A percentile compares a stretch with the other conserved stretches of the same genome.
Evolutionary conservation across 1,140 invertebrate genomes (phyloP).

Genomic region (Aphidius gifuensis): DNA sequence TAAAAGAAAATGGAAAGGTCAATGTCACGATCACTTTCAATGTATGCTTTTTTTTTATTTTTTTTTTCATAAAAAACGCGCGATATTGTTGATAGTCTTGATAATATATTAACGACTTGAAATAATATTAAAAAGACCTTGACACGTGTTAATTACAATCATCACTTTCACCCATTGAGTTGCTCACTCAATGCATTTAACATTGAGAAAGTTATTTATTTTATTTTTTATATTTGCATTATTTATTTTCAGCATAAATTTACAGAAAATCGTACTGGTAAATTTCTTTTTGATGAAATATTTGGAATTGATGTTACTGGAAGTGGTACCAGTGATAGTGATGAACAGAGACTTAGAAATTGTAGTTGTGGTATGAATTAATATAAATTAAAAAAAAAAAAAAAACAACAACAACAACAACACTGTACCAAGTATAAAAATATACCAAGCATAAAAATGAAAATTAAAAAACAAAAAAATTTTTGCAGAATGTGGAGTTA

Average conservation of each 20-base stretch:
- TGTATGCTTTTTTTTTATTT: no score
- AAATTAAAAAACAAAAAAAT: background rate
- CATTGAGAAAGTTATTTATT: background rate
- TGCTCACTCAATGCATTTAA: background rate
- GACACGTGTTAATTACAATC: constrained; percentile 16
- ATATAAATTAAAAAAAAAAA: background rate
- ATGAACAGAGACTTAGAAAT: constrained; percentile 56
- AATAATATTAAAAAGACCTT: background rate
- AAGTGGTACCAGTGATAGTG: constrained; percentile 46
- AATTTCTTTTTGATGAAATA: constrained; percentile 64
- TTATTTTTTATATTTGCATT: constrained; percentile 1
- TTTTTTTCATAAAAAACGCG: no score
- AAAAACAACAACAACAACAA: background rate
- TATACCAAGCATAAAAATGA: no score
- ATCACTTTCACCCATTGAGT: constrained; percentile 27
- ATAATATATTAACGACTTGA: no score
- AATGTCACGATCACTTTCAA: no score
- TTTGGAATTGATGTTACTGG: constrained; percentile 56
- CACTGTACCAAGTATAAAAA: background rate
- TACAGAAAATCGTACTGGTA: constrained; percentile 50
- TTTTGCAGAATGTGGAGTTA: constrained; percentile 65
- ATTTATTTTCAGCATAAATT: constrained; percentile 30
- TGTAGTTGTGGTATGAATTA: constrained; percentile 62
- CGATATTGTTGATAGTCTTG: no score
- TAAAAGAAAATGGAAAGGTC: no score